Base-by-base conservation (phyloP, 2,888 invertebrate genomes). In the Panopea generosa region DNA sequence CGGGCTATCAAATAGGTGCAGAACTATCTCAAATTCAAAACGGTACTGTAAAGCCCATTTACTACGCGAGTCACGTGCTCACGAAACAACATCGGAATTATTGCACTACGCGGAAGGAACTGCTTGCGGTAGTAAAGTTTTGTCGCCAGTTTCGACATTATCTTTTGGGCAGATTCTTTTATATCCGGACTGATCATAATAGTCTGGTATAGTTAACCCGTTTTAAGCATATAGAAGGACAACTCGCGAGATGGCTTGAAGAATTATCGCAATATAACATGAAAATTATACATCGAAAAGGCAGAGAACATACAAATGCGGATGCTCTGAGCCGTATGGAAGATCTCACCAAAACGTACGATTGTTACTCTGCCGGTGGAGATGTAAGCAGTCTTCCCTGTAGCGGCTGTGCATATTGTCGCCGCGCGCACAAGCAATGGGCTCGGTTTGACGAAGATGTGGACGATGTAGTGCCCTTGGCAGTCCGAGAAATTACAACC, bases 121-220 rank as follows among this genome's bases (percentile, higher is more conserved):
- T 33, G 11, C 33, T 7, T n/a, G n/a, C n/a, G n/a, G n/a, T n/a
- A n/a, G n/a, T n/a, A 7, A 33, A 47, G 16, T 47, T 47, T 20
- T 47, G 47, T 47, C 47, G 47, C 7, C 47, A 47, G 16, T 33
- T 47, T 27, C 55, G 57, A 6, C 63, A 75, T 47, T 72, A 62
- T 57, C 47, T 55, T 14, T 27, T 55, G 24, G 22, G 55, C 26
- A 55, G 29, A 22, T 55, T 14, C 14, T 26, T 55, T 24, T n/a
- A 22, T 18, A n/a, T 55, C 11, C 22, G 55, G 9, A 57, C 40
- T 9, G 57, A 57, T 27, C 38, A 33, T 22, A 52, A 45, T 16
- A 43, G 14, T 26, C 20, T 65, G n/a, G 27, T 56, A 14, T 65
- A 55, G 65, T 47, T 60, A 22, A 22, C 24, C 3, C 43, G 26